phyloP scores from a whole-genome alignment of 2,113 vertebrate genomes.

The Anhinga rufa region DNA sequence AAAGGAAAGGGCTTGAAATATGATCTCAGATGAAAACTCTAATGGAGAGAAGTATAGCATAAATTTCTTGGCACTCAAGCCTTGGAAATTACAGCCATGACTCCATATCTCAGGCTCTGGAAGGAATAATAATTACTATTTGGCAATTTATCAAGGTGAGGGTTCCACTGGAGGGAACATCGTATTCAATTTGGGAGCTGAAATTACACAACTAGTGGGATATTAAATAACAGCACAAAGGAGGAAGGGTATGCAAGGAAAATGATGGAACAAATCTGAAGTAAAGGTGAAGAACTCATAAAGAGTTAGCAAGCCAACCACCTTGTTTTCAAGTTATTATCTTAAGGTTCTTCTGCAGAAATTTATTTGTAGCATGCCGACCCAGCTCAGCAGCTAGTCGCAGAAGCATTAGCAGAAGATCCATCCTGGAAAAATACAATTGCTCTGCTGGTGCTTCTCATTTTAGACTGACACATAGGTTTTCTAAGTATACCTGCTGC shows the following conservation, averaged over 20 bases:
- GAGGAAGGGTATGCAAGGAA: constrained; percentile 6
- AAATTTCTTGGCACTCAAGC: constrained; percentile 69
- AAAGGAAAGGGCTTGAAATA: constrained; percentile 71
- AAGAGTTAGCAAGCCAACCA: background rate
- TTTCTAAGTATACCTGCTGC: background rate
- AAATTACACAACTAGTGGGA: constrained; percentile 60
- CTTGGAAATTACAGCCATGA: constrained; percentile 68
- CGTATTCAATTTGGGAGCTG: constrained; percentile 66
- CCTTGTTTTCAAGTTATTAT: background rate
- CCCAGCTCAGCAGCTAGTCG: background rate
- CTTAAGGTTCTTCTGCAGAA: background rate
- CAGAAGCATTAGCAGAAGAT: background rate
- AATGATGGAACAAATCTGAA: constrained; percentile 15
- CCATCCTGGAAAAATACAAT: background rate
- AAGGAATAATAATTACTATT: constrained; percentile 77
- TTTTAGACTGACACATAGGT: background rate
- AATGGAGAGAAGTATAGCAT: constrained; percentile 54
- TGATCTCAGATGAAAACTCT: constrained; percentile 62
- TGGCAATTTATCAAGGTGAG: constrained; percentile 74
- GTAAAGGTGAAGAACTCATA: background rate
- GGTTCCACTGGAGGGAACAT: constrained; percentile 59
- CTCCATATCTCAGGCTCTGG: constrained; percentile 64
- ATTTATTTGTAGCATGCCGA: background rate
- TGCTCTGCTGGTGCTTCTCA: accelerated
- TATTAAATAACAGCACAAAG: constrained; percentile 69